phyloP scores from a whole-genome alignment of 2,888 invertebrate genomes.

The Drosophila atripex region DNA sequence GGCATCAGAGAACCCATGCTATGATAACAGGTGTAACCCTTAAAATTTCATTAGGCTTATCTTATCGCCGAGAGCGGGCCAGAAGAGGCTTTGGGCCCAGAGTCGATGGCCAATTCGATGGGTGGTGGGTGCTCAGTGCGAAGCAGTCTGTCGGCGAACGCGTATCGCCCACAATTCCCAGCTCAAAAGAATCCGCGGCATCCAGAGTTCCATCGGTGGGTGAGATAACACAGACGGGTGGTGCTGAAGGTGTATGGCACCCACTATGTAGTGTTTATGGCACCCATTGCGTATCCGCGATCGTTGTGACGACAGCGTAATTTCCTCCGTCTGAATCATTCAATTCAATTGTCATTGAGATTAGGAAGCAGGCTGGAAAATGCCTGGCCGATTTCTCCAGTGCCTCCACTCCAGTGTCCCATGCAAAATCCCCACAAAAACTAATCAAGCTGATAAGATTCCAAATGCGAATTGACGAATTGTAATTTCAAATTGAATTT shows the following conservation, averaged over 20 bases:
- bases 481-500: slow-evolving; percentile 69
- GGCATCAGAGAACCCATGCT: slow-evolving; percentile 3
- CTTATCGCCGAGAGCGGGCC: slow-evolving; percentile 52
- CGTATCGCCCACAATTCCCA: slow-evolving; percentile 45
- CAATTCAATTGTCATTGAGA: slow-evolving; percentile 21
- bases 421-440: slow-evolving; percentile 52
- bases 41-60: slow-evolving; percentile 69
- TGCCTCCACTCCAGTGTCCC: slow-evolving; percentile 1
- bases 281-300: slow-evolving; percentile 36
- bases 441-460: slow-evolving; percentile 75
- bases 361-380: background rate
- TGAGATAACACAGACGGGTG: slow-evolving; percentile 49
- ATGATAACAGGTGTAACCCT: slow-evolving; percentile 67
- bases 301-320: slow-evolving; percentile 38
- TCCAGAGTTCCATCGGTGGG: slow-evolving; percentile 54
- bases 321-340: slow-evolving; percentile 59
- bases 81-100: slow-evolving; percentile 14
- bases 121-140: slow-evolving; percentile 51
- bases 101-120: slow-evolving; percentile 59
- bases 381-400: background rate
- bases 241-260: background rate
- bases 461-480: slow-evolving; percentile 44
- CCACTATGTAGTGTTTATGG: slow-evolving; percentile 36
- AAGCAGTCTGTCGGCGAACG: slow-evolving; percentile 58
- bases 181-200: slow-evolving; percentile 14